Base-by-base conservation (phyloP, 1,140 invertebrate species). In the Drosophila pachea region DNA sequence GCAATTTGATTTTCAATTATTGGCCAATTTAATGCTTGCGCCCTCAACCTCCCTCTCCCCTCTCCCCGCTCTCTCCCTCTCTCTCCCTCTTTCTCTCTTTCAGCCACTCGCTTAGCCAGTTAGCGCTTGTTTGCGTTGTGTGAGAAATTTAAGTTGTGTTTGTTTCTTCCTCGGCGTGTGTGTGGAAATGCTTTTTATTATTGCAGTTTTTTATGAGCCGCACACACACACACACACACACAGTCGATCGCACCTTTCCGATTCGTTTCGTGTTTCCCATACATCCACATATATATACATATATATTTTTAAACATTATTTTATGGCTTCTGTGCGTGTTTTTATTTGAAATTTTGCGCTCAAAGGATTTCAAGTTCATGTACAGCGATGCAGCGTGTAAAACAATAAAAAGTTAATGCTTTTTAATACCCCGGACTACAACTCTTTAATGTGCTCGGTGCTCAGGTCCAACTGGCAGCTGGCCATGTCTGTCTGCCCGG, bases 1-100 rank as follows among this genome's bases (percentile, higher is more conserved):
- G 76, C 79, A 84, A 84, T 84, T 86, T 76, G 73, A 86, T 81
- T 84, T 84, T 84, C 79, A 84, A 84, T 84, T 84, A 84, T 84
- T 84, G 79, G 79, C 77, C 79, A 84, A 81, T 84, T 84, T 86
- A 84, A 84, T 86, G 81, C 73, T 72, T 55, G 11, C 9, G 7
- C 4, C 32, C 11, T 11, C 36, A 4, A 6, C 11, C 16, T n/a
- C 2, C 33, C 35, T 14, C 45, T 11, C 29, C n/a, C 9, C 11
- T 3, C 32, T 14, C 16, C 48, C 7, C 4, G 11, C 16, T n/a
- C 2, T 40, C 35, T 16, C 47, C 7, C 29, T 35, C 9, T 5
- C 0, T 43, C 40, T 7, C n/a, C 38, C 45, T 11, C 29, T 42
- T 3, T 22, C 22, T 22, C 22, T 22, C 22, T 22, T 1, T 55